Evolutionary conservation across 92 coral and sea anemone genomes (phyloP).

Genomic region (Ricordea florida): DNA sequence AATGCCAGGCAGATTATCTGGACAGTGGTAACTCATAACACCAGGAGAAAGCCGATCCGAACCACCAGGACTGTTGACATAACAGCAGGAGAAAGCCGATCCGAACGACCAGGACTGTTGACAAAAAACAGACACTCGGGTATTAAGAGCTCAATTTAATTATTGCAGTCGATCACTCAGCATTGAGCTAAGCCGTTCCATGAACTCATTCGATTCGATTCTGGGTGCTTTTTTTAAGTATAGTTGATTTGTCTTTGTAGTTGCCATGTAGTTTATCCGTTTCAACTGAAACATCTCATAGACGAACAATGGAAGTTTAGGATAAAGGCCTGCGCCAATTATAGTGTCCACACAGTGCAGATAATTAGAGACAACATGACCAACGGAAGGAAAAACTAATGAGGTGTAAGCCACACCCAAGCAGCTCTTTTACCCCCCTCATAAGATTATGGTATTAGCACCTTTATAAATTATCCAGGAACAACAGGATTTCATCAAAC

Average conservation of each 20-base stretch:
- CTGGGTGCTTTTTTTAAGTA: too few relatives aligned
- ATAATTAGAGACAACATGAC: background rate
- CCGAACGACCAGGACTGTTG: background rate
- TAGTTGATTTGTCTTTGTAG: background rate
- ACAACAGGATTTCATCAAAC: background rate
- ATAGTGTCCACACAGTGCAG: background rate
- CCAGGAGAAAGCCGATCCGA: too few relatives aligned
- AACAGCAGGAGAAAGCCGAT: too few relatives aligned
- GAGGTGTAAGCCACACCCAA: slow-evolving; percentile 38
- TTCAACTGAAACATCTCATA: too few relatives aligned
- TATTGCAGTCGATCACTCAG: too few relatives aligned
- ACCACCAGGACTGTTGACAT: too few relatives aligned
- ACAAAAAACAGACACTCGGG: background rate
- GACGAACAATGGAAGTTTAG: background rate
- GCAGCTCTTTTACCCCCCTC: slow-evolving; percentile 43
- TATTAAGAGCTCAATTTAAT: too few relatives aligned
- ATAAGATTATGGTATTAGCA: slow-evolving; percentile 38
- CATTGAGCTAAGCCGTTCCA: too few relatives aligned
- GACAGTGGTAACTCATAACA: too few relatives aligned
- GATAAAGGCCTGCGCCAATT: background rate
- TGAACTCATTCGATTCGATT: too few relatives aligned
- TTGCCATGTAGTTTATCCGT: background rate
- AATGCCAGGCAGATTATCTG: too few relatives aligned
- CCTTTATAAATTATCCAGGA: slow-evolving; percentile 32
- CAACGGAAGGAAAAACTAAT: slow-evolving; percentile 51